Evolutionary conservation across 2,113 vertebrate species (phyloP).

Genomic region (Cinclus mexicanus): DNA sequence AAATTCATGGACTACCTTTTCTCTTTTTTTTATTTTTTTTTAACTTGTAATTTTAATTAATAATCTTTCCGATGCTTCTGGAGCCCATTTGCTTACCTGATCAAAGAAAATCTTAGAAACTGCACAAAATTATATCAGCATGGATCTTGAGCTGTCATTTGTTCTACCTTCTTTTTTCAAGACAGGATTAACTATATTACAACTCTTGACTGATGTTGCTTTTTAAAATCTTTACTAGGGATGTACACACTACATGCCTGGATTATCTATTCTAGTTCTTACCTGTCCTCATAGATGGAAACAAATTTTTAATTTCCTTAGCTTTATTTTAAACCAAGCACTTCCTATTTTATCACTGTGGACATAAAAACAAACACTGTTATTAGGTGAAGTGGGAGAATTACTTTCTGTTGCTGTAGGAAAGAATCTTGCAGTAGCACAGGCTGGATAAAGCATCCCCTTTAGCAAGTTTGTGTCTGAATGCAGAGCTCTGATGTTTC

Average conservation of each 20-base stretch:
- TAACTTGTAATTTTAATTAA: not conserved
- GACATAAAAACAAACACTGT: not conserved
- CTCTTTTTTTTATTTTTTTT: not conserved
- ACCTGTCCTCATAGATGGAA: not conserved
- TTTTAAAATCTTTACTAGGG: not conserved
- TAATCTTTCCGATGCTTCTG: not conserved
- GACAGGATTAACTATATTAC: not conserved
- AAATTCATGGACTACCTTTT: not conserved
- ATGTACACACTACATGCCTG: not conserved
- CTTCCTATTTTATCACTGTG: not conserved
- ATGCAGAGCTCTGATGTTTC: not conserved
- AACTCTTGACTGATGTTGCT: not conserved
- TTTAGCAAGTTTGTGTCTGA: not conserved
- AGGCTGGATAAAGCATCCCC: not conserved
- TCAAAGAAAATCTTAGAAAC: not conserved
- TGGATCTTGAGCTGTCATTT: not conserved
- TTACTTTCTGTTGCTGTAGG: not conserved
- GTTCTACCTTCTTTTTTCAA: not conserved
- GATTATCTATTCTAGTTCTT: not conserved
- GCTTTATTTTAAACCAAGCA: not conserved
- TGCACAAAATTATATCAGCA: not conserved
- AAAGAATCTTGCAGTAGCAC: not conserved
- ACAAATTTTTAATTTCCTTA: not conserved
- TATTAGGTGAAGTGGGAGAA: not conserved
- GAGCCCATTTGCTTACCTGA: not conserved